phyloP scores from a whole-genome alignment of 2,113 vertebrate species.

The Myrmecobius fasciatus region DNA sequence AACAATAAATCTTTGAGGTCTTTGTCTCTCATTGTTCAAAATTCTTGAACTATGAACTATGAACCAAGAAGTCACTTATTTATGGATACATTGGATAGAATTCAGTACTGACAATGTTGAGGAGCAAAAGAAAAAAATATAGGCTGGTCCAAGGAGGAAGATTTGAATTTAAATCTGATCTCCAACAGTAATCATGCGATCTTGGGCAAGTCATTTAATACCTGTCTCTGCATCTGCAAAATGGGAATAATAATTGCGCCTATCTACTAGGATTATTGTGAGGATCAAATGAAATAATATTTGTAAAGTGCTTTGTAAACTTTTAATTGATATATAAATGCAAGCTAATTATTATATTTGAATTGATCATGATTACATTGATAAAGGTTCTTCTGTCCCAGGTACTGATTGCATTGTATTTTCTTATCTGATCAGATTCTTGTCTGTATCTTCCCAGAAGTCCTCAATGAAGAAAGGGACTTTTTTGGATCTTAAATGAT shows the following conservation, averaged over 20 bases:
- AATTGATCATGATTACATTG: background rate
- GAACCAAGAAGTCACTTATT: background rate
- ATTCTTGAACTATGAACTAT: background rate
- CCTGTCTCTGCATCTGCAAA: background rate
- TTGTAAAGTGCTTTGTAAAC: background rate
- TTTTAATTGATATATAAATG: background rate
- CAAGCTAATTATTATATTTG: background rate
- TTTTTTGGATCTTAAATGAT: background rate
- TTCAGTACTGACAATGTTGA: background rate
- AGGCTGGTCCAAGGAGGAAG: background rate
- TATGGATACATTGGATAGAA: background rate
- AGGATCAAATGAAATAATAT: background rate
- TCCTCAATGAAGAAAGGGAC: background rate
- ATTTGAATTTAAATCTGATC: background rate
- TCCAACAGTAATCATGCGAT: background rate
- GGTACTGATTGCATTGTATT: background rate
- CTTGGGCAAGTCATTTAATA: background rate
- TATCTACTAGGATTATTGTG: background rate
- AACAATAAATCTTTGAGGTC: background rate
- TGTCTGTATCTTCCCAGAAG: background rate
- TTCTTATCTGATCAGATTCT: background rate
- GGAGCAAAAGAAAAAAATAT: background rate
- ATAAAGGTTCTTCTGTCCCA: background rate
- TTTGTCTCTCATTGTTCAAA: background rate
- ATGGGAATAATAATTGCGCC: background rate